Percentiles rank a stretch among this genome's conserved stretches.
Evolutionary conservation across 2,113 vertebrate genomes (phyloP).

Genomic region (Bos indicus): DNA sequence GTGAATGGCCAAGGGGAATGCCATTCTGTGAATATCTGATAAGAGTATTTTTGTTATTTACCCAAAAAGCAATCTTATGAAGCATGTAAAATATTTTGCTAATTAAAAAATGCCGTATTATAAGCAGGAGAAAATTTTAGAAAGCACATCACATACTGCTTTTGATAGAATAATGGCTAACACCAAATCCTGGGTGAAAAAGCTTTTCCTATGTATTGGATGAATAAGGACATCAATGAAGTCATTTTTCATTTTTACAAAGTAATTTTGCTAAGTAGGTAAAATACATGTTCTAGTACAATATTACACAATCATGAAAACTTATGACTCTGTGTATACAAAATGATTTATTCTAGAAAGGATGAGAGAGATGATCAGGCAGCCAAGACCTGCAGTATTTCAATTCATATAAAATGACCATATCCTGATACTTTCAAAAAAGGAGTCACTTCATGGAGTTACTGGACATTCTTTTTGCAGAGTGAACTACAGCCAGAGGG

Average conservation of each 20-base stretch:
- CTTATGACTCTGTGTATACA: background rate
- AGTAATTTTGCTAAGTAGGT: background rate
- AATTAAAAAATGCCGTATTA: background rate
- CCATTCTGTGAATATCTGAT: background rate
- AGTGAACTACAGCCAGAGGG: background rate
- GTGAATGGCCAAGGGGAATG: background rate
- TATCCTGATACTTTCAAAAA: background rate
- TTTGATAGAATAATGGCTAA: background rate
- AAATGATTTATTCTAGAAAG: background rate
- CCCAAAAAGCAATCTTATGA: background rate
- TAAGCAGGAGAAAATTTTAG: background rate
- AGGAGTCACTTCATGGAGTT: background rate
- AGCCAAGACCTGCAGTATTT: background rate
- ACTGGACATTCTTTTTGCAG: background rate
- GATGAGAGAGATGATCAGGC: background rate
- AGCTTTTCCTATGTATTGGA: background rate
- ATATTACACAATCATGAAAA: background rate
- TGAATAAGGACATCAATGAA: background rate
- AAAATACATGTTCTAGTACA: background rate
- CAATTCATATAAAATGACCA: background rate
- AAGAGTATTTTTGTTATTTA: background rate
- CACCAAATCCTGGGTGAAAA: background rate
- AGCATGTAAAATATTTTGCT: background rate
- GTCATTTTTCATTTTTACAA: slow-evolving; percentile 12
- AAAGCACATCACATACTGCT: background rate